Evolutionary conservation across 2,113 vertebrate species (phyloP).

Genomic region (Suncus etruscus): DNA sequence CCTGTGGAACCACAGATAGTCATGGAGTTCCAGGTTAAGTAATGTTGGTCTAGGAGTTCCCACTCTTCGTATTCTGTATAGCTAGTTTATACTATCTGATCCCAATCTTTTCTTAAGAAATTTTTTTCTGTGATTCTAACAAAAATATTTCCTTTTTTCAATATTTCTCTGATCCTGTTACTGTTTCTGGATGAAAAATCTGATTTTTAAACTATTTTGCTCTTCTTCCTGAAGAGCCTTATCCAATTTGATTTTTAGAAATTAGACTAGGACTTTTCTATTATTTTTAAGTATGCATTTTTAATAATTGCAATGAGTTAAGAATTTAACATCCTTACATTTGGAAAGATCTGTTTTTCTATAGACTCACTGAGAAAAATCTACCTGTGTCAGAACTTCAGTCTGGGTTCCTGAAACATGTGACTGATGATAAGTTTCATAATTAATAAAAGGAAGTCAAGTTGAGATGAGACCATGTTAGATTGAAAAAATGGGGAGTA

Average conservation of each 20-base stretch:
- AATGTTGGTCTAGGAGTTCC: background rate
- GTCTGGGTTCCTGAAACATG: conserved; percentile 10
- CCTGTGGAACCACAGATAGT: too few relatives aligned
- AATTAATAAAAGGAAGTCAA: background rate
- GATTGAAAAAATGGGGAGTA: background rate
- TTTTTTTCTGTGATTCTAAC: conserved; percentile 22
- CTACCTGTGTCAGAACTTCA: background rate
- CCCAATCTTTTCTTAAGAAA: conserved; percentile 30
- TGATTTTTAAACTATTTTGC: conserved; percentile 30
- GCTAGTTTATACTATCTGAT: background rate
- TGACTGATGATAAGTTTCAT: background rate
- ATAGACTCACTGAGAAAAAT: conserved; percentile 39
- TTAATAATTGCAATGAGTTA: background rate
- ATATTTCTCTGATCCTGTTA: background rate
- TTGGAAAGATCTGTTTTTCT: background rate
- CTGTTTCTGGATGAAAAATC: conserved; percentile 41
- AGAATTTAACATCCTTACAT: background rate
- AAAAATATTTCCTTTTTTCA: conserved; percentile 33
- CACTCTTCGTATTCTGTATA: background rate
- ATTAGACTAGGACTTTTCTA: conserved; percentile 1
- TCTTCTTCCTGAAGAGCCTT: background rate
- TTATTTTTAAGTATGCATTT: conserved; percentile 38
- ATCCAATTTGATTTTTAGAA: conserved; percentile 18
- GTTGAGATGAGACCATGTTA: background rate
- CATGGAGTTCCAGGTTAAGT: too few relatives aligned